Conservation (phyloP, 37 sponge, comb jelly and placozoan genomes). For the Aphrocallistes beatrix region DNA sequence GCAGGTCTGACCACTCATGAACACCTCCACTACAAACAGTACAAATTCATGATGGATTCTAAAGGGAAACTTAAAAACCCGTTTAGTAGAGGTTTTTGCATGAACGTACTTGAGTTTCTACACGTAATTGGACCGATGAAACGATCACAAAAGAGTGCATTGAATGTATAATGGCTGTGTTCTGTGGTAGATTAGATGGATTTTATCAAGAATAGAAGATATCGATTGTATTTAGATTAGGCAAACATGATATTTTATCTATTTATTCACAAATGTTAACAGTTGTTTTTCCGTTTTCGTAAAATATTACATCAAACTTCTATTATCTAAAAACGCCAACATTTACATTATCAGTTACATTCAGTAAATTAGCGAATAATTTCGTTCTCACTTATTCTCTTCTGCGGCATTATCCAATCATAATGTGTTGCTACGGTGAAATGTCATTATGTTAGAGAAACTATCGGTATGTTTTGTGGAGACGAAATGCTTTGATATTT, state of each 20-base stretch:
- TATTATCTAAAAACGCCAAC: no score
- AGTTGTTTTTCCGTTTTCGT: no score
- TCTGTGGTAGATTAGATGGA: background rate
- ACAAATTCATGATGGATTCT: slow-evolving; percentile 44
- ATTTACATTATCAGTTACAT: no score
- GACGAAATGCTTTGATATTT: no score
- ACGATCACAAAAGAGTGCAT: background rate
- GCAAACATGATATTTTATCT: background rate
- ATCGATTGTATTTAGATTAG: background rate
- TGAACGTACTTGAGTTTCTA: slow-evolving; percentile 59
- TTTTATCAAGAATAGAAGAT: background rate
- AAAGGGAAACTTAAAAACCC: slow-evolving; percentile 62
- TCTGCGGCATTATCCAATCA: no score
- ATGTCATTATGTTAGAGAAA: no score
- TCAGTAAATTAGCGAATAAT: no score
- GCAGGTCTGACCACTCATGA: slow-evolving; percentile 69
- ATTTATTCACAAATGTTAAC: background rate
- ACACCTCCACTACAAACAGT: slow-evolving; percentile 45
- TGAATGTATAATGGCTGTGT: background rate
- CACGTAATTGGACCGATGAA: slow-evolving; percentile 23
- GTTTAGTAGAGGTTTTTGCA: slow-evolving; percentile 51
- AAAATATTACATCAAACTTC: no score
- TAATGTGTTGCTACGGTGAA: no score
- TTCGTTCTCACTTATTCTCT: no score
- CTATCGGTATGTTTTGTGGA: no score